phyloP scores from a whole-genome alignment of 2,113 vertebrate genomes.

The Chamaea fasciata region DNA sequence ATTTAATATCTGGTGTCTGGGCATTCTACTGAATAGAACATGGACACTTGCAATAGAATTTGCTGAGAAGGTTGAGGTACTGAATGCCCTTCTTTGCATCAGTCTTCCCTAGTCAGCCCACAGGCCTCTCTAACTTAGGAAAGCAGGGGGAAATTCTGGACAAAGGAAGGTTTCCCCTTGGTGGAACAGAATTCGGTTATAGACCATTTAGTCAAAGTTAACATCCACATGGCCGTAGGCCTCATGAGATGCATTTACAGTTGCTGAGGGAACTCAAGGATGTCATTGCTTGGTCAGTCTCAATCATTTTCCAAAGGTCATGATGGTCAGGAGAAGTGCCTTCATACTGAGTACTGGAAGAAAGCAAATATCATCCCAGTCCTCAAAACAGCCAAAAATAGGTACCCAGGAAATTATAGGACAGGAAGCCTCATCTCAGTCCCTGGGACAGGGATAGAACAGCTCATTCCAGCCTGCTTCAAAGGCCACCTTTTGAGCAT shows the following conservation, averaged over 20 bases:
- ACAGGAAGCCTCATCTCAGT: neutral
- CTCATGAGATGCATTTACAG: neutral
- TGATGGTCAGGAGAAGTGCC: neutral
- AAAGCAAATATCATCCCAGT: neutral
- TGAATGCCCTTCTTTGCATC: neutral
- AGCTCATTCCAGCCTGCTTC: neutral
- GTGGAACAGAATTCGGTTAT: neutral
- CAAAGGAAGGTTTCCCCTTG: neutral
- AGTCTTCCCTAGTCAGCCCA: neutral
- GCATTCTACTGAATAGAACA: neutral
- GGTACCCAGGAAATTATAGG: neutral
- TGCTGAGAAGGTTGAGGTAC: neutral
- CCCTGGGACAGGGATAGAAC: no score
- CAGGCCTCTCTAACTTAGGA: neutral
- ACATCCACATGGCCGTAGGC: neutral
- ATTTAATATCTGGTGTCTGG: rapidly evolving
- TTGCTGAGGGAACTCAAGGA: neutral
- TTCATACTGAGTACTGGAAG: neutral
- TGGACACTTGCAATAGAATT: neutral
- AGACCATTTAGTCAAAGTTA: neutral
- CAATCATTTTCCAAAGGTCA: neutral
- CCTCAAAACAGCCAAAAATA: neutral
- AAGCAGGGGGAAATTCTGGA: neutral
- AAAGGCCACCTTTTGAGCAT: neutral
- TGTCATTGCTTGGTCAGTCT: neutral